Evolutionary conservation across 1,140 invertebrate species (phyloP), one percentile per base, ranked within the genome.

Genomic region (Epicauta chinensis): DNA sequence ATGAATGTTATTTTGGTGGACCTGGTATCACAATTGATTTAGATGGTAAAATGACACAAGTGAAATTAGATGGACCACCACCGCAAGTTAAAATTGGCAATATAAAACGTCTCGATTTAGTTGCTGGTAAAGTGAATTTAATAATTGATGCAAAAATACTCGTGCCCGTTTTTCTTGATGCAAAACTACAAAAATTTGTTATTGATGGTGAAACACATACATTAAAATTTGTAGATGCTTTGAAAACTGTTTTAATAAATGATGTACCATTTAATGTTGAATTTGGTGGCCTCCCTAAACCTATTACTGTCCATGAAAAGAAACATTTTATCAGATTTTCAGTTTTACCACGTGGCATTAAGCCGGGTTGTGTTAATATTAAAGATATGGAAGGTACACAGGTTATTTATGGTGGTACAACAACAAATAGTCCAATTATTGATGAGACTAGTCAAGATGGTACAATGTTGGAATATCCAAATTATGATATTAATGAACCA

Each of bases 221-320:
- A 1, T 65, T 93, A 2, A 81, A 87, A 58, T 93, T 93, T 68
- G 83, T 82, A 7, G 86, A 92, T 62, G 76, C 83, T 0, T 74
- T 93, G 11, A 72, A 79, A 51, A 87, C 82, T 3, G 85, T 88
- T 1, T 65, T 90, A n/a, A 80, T 95, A 7, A 91, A 94, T 65
- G 89, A 90, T 35, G 77, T 82, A 59, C 82, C 86, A 1, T 91
- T 91, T 65, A 80, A 84, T 65, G 81, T 89, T 1, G 84, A 92
- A 54, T 97, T 95, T 75, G 94, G 93, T 39, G 94, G 93, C 7
- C 75, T 95, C 34, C 93, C 93, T 0, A 91, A 93, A 63, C 84
- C 91, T 1, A 84, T 95, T 44, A 78, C 86, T 42, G 77, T 96
- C 16, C 81, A 83, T 15, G 85, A 83, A 13, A 82, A 83, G 52